These are phyloP conservation scores for Tachina fera DNA, from an alignment of 2,888 invertebrate genomes.

Conservation along the genomic window DNA sequence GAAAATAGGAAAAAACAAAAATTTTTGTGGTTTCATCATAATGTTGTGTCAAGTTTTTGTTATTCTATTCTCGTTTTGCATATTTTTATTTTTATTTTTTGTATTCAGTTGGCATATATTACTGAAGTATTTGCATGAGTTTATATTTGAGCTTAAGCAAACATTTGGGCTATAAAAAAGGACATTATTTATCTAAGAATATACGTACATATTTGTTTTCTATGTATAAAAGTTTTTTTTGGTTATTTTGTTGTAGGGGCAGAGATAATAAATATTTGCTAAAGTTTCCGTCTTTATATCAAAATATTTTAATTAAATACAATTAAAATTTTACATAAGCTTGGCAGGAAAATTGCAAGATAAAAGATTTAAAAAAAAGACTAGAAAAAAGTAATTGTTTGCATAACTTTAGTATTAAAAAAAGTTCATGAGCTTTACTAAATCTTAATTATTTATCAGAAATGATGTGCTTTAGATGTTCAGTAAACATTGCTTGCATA, in stretches of 20 bases:
- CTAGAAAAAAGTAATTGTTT: too few species aligned
- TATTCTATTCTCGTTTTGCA: conserved; percentile 1
- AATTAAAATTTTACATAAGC: conserved; percentile 44
- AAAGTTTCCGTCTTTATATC: conserved; percentile 29
- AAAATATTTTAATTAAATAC: conserved; percentile 60
- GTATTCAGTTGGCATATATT: conserved; percentile 1
- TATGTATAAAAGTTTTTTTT: conserved; percentile 38
- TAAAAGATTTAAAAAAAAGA: background rate
- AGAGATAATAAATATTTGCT: conserved; percentile 34
- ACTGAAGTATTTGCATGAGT: conserved; percentile 15
- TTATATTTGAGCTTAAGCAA: conserved; percentile 20
- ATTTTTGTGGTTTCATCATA: conserved; percentile 62
- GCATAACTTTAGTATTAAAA: too few species aligned
- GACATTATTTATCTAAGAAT: conserved; percentile 62
- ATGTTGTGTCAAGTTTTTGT: conserved; percentile 57
- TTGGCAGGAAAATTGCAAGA: background rate
- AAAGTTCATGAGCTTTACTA: too few species aligned
- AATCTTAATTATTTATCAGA: too few species aligned
- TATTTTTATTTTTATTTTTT: background rate
- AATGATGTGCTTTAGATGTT: too few species aligned
- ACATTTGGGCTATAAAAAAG: conserved; percentile 45
- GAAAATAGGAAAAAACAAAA: conserved; percentile 1
- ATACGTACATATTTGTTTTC: conserved; percentile 39
- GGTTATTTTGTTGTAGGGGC: background rate
- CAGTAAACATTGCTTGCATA: too few species aligned